A percentile compares a stretch with the other conserved stretches of the same genome.
Conservation (phyloP, 2,888 invertebrate genomes). For the Resseliella maxima region DNA sequence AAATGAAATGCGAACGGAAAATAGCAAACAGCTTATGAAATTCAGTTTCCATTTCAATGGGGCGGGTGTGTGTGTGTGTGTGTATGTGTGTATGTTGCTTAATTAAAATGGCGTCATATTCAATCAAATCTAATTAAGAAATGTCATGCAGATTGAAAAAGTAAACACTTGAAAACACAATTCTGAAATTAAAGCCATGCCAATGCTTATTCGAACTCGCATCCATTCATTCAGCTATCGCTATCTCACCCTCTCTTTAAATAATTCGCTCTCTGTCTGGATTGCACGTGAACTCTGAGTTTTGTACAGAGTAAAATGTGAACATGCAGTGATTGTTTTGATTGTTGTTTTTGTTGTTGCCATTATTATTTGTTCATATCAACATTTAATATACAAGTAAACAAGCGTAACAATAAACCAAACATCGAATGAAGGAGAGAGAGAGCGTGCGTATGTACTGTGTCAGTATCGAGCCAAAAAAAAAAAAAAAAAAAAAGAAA, state of each 20-base stretch:
- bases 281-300: neutral
- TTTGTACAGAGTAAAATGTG: neutral
- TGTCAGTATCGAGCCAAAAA: neutral
- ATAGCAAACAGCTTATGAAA: neutral
- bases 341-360: constrained; percentile 42
- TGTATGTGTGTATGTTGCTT: constrained; percentile 21
- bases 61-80: too few relatives aligned
- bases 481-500: too few relatives aligned
- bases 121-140: constrained; percentile 58
- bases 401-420: constrained; percentile 30
- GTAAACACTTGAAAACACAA: constrained; percentile 57
- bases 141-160: constrained; percentile 57
- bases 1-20: constrained; percentile 37
- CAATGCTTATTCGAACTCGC: neutral
- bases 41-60: constrained; percentile 32
- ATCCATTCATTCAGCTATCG: neutral
- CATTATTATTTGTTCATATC: constrained; percentile 45
- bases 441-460: neutral
- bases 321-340: constrained; percentile 38
- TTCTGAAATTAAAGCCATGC: neutral
- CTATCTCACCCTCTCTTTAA: neutral
- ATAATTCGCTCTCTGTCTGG: neutral
- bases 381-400: constrained; percentile 46
- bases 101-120: constrained; percentile 58
- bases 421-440: neutral